Base-by-base conservation (phyloP, 2,113 vertebrate species). In the Ammodytes dubius region DNA sequence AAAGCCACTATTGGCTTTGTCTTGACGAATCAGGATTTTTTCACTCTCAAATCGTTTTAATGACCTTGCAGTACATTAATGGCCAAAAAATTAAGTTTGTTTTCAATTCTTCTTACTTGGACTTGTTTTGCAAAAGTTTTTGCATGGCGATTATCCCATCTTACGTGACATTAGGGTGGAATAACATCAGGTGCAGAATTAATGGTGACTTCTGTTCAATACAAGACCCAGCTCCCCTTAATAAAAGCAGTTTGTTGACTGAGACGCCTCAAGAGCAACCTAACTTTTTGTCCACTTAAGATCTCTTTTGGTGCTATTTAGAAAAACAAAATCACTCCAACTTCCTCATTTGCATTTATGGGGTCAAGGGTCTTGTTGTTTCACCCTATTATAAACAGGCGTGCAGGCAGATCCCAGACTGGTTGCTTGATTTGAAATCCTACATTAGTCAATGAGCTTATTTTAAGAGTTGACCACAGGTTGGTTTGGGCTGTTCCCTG, bases 371-470 rank as follows among this genome's bases (percentile, higher is more conserved):
- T 87, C 81, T 50, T 59, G 68, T 77, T 83, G 59, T 76, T 66
- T 60, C 60, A 50, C 50, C 66, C 47, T 91, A 77, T 79, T 79
- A 70, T 74, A 81, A 89, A 87, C 88, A 90, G 81, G 59, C 79
- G 53, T 60, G 43, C 60, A 87, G 91, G 82, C 84, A 90, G 87
- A 81, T 89, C 70, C 67, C 68, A 0, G 50, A 80, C 70, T 68
- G 43, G 68, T 49, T 39, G 70, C 19, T 76, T 84, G 84, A 90
- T 86, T 64, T 91, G 77, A 91, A 92, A 88, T 89, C 75, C 87
- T 85, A 74, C 89, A 89, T 91, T 92, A 88, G 87, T 92, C 90
- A 87, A 89, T 88, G 83, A 88, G 88, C 88, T 93, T 92, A 90
- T 92, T 93, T 92, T 88, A 91, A 79, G 78, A 88, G 83, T 79